Evolutionary conservation across 2,113 vertebrate species (phyloP).

Genomic region (Alces alces): DNA sequence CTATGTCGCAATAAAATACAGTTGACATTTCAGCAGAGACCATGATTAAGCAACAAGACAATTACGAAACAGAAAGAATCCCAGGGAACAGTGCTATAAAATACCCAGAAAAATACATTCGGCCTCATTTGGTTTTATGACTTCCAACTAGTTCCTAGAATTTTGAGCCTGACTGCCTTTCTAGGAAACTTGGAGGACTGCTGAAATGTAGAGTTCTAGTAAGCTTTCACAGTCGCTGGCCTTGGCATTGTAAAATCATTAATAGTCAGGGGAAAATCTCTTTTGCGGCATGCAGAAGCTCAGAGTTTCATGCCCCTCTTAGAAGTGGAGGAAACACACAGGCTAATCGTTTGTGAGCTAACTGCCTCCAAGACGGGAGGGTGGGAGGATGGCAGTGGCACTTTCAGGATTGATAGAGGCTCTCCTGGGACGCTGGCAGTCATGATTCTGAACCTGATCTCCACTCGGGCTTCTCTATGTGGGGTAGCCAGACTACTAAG

Average conservation of each 20-base stretch:
- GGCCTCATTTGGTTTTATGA: constrained; percentile 26
- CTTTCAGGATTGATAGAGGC: not conserved
- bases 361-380: not conserved
- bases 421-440: not conserved
- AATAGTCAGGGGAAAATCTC: not conserved
- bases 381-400: not conserved
- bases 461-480: accelerated
- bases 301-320: not conserved
- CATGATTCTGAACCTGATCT: not conserved
- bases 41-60: not conserved
- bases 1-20: not conserved
- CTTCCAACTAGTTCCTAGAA: not conserved
- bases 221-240: not conserved
- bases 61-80: not conserved
- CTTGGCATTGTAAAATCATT: not conserved
- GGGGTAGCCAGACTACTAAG: not conserved
- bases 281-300: not conserved
- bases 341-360: not conserved
- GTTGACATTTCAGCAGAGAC: not conserved
- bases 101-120: not conserved
- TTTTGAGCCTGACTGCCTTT: not conserved
- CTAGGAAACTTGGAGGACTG: not conserved
- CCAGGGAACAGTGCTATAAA: not conserved
- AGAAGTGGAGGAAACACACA: not conserved
- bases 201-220: not conserved